A percentile compares a stretch with the other conserved stretches of the same genome.
These are phyloP conservation scores for Falco columbarius DNA, from an alignment of 2,797 vertebrate genomes.

Conservation along the genomic window DNA sequence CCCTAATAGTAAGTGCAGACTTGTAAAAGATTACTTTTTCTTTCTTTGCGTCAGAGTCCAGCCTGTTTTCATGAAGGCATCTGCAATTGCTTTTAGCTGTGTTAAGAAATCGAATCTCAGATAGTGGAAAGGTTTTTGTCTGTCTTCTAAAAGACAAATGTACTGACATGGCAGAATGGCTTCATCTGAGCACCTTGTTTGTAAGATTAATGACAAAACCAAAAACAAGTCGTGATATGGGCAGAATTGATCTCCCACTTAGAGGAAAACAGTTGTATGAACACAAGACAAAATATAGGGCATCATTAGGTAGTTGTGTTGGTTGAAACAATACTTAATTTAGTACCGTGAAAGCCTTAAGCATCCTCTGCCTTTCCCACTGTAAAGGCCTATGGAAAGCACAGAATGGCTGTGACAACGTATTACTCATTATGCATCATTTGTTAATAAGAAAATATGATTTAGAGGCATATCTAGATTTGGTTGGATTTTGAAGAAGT, in stretches of 20 bases:
- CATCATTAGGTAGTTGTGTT: neutral
- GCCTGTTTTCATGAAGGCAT: neutral
- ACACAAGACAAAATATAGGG: neutral
- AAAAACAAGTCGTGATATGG: neutral
- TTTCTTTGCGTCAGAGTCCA: neutral
- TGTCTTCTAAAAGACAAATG: neutral
- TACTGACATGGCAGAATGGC: neutral
- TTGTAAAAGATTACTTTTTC: neutral
- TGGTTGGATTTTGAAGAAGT: neutral
- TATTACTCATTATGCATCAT: neutral
- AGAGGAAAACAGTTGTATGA: neutral
- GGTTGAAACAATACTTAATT: neutral
- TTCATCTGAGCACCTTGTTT: neutral
- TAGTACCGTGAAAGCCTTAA: neutral
- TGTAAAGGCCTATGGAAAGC: neutral
- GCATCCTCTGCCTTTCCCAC: neutral
- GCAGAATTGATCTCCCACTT: neutral
- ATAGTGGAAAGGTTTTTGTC: neutral
- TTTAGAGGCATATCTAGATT: neutral
- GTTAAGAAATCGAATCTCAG: neutral
- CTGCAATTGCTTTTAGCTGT: neutral
- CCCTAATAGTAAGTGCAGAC: neutral
- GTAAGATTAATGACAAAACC: neutral
- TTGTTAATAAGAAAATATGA: neutral
- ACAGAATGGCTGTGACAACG: accelerated